Base-by-base conservation (phyloP, 2,797 vertebrate species). In the Lycodopsis pacificus region DNA sequence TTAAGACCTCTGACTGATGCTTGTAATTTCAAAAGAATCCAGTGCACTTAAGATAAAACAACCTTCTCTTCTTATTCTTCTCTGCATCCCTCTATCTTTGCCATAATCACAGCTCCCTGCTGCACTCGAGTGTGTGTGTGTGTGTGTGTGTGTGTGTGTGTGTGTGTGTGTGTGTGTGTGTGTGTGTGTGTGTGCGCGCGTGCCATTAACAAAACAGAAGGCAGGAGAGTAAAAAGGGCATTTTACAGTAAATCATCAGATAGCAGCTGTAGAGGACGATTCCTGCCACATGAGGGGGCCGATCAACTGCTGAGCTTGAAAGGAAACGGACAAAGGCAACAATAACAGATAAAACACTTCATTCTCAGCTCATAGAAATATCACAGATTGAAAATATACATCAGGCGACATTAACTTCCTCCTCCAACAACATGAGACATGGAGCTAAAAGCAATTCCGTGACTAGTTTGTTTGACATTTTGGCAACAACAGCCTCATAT, bases 261-360 rank as follows among this genome's bases (percentile, higher is more conserved):
- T 1, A 34, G 46, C 46, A 22, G 46, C 69, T 88, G 89, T 71
- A 86, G 76, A 19, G 59, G 30, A 25, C 0, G 13, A 40, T 65
- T 86, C 58, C 78, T 61, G 66, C 86, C 93, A 91, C 91, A 80
- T n/a, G 89, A 71, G 85, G 90, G 91, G 85, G 44, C 49, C 69
- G 13, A 71, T 77, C 32, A 66, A 75, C 83, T n/a, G 64, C 73
- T 69, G 46, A 40, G 56, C 36, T 32, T 15, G 0, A 61, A 42
- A n/a, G 30, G 20, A 27, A 34, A 77, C 54, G 36, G 40, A 79
- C 67, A 73, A 70, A 78, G 70, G 46, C 38, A 63, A n/a, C 25
- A 71, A 40, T 14, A 0, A 54, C 6, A 56, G 36, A 77, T 72
- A 30, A 19, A 69, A 65, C 74, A 32, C 7, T 93, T 91, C 83